Percentiles rank a stretch among this genome's conserved stretches.
These are phyloP conservation scores for Cryptocephalus moraei DNA, from an alignment of 2,888 invertebrate genomes.

Conservation along the genomic window DNA sequence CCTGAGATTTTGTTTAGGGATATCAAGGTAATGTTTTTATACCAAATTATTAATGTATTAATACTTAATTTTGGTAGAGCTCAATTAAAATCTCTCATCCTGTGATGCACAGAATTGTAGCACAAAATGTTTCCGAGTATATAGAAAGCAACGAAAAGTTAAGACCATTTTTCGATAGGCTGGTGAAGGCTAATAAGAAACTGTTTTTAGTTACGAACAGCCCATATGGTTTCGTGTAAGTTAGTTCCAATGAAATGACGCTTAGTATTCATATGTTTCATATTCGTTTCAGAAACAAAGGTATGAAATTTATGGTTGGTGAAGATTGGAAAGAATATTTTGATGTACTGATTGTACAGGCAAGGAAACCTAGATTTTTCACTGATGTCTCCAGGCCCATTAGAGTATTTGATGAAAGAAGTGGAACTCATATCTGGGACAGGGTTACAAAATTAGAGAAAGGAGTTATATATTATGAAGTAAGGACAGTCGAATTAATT, in stretches of 20 bases:
- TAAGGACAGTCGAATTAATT: conserved; percentile 7
- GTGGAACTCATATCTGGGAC: conserved; percentile 83
- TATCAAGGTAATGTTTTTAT: conserved; percentile 60
- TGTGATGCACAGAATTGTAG: conserved; percentile 82
- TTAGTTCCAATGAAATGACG: conserved; percentile 1
- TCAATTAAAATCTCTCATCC: conserved; percentile 83
- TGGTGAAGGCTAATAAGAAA: conserved; percentile 69
- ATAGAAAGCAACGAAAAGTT: conserved; percentile 68
- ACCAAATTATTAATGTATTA: background rate
- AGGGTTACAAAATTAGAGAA: conserved; percentile 76
- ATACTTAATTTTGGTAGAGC: conserved; percentile 45
- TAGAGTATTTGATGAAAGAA: conserved; percentile 72
- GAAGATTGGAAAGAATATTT: conserved; percentile 82
- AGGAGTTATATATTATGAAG: conserved; percentile 89
- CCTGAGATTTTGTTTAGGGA: conserved; percentile 93
- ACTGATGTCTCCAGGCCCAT: conserved; percentile 86
- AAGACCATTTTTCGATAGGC: conserved; percentile 61
- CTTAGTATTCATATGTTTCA: background rate
- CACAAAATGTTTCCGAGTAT: conserved; percentile 68
- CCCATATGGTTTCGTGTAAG: conserved; percentile 75
- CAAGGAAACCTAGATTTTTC: conserved; percentile 94
- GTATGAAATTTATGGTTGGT: conserved; percentile 85
- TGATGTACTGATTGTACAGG: conserved; percentile 89
- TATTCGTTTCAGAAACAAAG: conserved; percentile 60
- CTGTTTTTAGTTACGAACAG: conserved; percentile 95